These are phyloP conservation scores for Phodopus roborovskii DNA, from an alignment of 2,113 vertebrate species.

Conservation along the genomic window DNA sequence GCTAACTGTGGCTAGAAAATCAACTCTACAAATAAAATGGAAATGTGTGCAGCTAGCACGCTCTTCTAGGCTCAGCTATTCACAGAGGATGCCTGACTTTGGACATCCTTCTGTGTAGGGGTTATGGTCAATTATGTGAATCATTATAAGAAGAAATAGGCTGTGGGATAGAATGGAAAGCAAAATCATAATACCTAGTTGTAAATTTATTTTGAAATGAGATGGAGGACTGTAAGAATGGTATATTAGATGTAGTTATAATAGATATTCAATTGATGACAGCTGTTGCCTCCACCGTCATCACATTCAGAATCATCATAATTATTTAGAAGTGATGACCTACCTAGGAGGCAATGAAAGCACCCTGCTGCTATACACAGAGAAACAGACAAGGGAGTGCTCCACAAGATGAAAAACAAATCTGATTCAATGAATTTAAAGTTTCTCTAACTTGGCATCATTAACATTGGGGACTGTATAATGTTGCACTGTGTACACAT, in stretches of 20 bases:
- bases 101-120: not conserved
- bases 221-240: not conserved
- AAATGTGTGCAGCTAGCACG: slow-evolving; percentile 21
- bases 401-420: slow-evolving; percentile 19
- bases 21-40: slow-evolving; percentile 53
- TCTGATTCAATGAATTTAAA: not conserved
- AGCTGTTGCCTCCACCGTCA: not conserved
- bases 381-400: not conserved
- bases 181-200: not conserved
- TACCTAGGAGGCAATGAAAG: not conserved
- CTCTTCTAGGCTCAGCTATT: not conserved
- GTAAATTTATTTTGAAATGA: slow-evolving; percentile 34
- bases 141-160: slow-evolving; percentile 41
- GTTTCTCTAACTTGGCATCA: not conserved
- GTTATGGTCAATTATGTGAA: not conserved
- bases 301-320: not conserved
- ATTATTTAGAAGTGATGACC: not conserved
- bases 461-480: not conserved
- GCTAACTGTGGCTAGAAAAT: slow-evolving; percentile 51
- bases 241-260: not conserved
- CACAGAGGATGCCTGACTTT: not conserved
- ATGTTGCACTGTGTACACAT: not conserved
- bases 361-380: not conserved
- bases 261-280: not conserved
- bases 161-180: not conserved